A percentile compares a stretch with the other conserved stretches of the same genome.
Evolutionary conservation across 2,797 vertebrate genomes (phyloP).

Genomic region (Anguilla megastoma): DNA sequence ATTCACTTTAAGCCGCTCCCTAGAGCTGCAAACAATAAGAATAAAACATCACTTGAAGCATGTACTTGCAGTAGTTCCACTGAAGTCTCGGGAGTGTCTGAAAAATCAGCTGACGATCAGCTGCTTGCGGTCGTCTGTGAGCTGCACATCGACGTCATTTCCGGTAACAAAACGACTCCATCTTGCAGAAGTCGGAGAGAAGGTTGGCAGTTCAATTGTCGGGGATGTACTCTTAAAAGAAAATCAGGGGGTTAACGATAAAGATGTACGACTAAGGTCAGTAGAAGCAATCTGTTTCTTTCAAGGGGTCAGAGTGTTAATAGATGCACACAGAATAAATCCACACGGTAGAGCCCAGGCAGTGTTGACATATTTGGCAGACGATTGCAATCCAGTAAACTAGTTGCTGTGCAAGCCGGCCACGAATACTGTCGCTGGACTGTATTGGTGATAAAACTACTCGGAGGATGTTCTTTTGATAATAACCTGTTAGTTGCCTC

Average conservation of each 20-base stretch:
- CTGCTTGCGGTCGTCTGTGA: not conserved
- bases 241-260: not conserved
- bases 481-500: not conserved
- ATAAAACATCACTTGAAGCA: not conserved
- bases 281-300: not conserved
- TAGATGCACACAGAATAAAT: not conserved
- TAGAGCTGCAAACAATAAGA: no score
- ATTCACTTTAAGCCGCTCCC: not conserved
- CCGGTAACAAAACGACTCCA: conserved; percentile 24
- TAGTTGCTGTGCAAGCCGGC: not conserved
- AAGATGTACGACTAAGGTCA: not conserved
- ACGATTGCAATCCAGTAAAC: not conserved
- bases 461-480: not conserved
- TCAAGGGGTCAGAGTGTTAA: not conserved
- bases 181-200: conserved; percentile 28
- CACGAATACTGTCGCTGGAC: not conserved
- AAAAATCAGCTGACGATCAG: not conserved
- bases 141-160: not conserved
- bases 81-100: not conserved
- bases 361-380: not conserved
- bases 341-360: not conserved
- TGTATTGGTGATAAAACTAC: not conserved
- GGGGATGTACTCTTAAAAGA: not conserved
- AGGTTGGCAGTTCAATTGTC: not conserved
- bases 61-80: not conserved